A percentile compares a stretch with the other conserved stretches of the same genome.
phyloP scores from a whole-genome alignment of 1,140 invertebrate genomes.

The Formica exsecta region DNA sequence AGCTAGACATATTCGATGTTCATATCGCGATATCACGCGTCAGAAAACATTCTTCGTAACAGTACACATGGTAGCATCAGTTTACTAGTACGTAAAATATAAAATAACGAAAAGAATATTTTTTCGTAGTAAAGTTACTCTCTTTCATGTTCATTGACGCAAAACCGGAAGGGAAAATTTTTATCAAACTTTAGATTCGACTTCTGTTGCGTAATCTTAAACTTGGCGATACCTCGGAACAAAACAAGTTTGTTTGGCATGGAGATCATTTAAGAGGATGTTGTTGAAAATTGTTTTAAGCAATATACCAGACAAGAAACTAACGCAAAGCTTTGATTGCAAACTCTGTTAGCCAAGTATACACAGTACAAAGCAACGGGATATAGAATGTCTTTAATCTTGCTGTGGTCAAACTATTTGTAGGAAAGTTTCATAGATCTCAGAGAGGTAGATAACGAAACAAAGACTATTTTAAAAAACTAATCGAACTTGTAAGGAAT shows the following conservation, averaged over 20 bases:
- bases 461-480: conserved; percentile 1
- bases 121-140: background rate
- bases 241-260: conserved; percentile 37
- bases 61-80: background rate
- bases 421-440: background rate
- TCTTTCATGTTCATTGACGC: background rate
- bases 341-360: conserved; percentile 36
- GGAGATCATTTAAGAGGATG: conserved; percentile 43
- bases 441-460: conserved; percentile 15
- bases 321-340: conserved; percentile 35
- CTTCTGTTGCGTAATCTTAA: conserved; percentile 46
- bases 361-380: conserved; percentile 3
- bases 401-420: conserved; percentile 29
- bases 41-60: background rate
- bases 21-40: background rate
- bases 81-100: background rate
- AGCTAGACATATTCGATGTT: background rate
- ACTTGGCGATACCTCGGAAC: conserved; percentile 11
- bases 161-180: conserved; percentile 26
- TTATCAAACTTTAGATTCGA: conserved; percentile 36
- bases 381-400: conserved; percentile 42
- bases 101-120: conserved; percentile 14
- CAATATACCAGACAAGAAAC: conserved; percentile 1
- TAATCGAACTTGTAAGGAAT: background rate
- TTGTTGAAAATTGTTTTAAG: conserved; percentile 60